phyloP scores from a whole-genome alignment of 2,888 invertebrate genomes.

The Hipparchia semele region DNA sequence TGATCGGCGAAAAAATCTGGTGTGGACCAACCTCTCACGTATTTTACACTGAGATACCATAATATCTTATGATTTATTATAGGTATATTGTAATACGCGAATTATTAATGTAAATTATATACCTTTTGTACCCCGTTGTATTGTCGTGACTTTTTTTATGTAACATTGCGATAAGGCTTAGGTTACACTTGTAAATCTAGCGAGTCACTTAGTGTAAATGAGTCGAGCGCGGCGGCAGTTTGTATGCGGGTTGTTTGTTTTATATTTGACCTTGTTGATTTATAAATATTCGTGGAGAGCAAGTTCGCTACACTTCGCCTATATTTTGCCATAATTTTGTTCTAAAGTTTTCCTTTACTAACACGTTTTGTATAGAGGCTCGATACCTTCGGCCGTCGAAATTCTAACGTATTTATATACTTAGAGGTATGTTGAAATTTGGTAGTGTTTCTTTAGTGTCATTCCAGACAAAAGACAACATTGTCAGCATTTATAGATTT shows the following conservation, averaged over 20 bases:
- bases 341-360: slow-evolving; percentile 63
- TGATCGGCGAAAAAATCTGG: no score
- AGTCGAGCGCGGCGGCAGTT: slow-evolving; percentile 43
- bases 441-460: slow-evolving; percentile 65
- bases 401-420: slow-evolving; percentile 65
- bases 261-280: slow-evolving; percentile 60
- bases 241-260: slow-evolving; percentile 48
- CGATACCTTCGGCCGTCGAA: slow-evolving; percentile 62
- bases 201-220: slow-evolving; percentile 35
- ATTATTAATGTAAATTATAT: slow-evolving; percentile 22
- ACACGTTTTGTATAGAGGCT: slow-evolving; percentile 60
- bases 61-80: slow-evolving; percentile 22
- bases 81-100: slow-evolving; percentile 7
- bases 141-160: slow-evolving; percentile 15
- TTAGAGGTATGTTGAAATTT: slow-evolving; percentile 52
- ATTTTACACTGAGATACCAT: slow-evolving; percentile 7
- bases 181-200: slow-evolving; percentile 52
- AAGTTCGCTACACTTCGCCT: slow-evolving; percentile 70
- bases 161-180: slow-evolving; percentile 16
- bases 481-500: slow-evolving; percentile 81
- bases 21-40: neutral
- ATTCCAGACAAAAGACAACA: slow-evolving; percentile 82
- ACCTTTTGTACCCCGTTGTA: slow-evolving; percentile 18
- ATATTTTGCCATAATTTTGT: slow-evolving; percentile 78
- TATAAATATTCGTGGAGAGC: slow-evolving; percentile 66